Percentiles rank a stretch among this genome's conserved stretches.
Evolutionary conservation across 1,140 invertebrate species (phyloP).

Genomic region (Solen grandis): DNA sequence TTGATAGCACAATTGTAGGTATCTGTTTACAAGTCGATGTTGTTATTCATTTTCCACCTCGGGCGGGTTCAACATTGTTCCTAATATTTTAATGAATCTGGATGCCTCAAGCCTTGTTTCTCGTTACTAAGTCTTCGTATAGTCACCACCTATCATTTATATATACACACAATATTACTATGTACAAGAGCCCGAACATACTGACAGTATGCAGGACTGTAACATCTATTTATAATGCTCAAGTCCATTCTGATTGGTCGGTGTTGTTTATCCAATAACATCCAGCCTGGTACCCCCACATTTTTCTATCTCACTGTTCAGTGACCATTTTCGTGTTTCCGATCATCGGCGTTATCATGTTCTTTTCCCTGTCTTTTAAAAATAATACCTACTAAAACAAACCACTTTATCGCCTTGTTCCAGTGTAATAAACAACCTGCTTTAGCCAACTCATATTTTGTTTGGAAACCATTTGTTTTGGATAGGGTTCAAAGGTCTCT

Average conservation of each 20-base stretch:
- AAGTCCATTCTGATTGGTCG: not conserved
- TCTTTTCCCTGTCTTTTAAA: constrained; percentile 25
- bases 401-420: constrained; percentile 18
- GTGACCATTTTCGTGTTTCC: constrained; percentile 19
- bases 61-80: not conserved
- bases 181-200: not conserved
- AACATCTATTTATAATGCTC: too few relatives aligned
- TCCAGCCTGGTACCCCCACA: not conserved
- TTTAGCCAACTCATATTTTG: constrained; percentile 7
- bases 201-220: not conserved
- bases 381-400: constrained; percentile 38
- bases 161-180: not conserved
- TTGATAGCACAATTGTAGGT: not conserved
- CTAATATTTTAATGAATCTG: not conserved
- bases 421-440: constrained; percentile 36
- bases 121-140: not conserved
- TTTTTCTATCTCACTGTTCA: constrained; percentile 31
- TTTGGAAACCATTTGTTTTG: not conserved
- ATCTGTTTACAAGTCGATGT: not conserved
- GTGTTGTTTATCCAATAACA: not conserved
- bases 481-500: not conserved
- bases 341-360: constrained; percentile 4
- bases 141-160: not conserved
- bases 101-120: not conserved
- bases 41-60: not conserved